Evolutionary conservation across 2,888 invertebrate species (phyloP), one percentile per base, ranked within the genome.

Genomic region (Campoletis raptor): DNA sequence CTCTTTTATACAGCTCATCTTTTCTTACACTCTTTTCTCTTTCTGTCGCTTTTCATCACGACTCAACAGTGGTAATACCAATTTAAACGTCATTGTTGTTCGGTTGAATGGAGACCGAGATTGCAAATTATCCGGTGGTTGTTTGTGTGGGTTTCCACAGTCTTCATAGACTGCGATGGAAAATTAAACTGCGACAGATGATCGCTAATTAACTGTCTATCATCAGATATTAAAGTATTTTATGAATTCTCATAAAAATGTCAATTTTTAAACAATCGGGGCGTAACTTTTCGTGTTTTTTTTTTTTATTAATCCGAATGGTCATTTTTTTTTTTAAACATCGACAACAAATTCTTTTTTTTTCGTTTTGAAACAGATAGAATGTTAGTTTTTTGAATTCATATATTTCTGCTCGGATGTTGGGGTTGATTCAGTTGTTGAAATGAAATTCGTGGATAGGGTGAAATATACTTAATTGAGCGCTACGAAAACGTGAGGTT

Each of bases 61-160:
- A 36, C 24, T 42, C 42, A 15, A 37, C 24, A 21, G 70, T n/a
- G 67, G 66, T 77, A 78, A 84, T 36, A 74, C 80, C 81, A 89
- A 90, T 89, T 89, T 88, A 83, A 79, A 52, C 54, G 66, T 40
- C 79, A 87, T 89, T 90, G 87, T 90, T 37, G 73, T 52, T 24
- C 52, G 78, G 21, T 82, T 89, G 89, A 90, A 90, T 89, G 81
- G 80, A 84, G 67, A 66, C 37, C 48, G 72, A 86, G 80, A 90
- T 90, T 90, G 87, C 87, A 78, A 83, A 88, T 88, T 88, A 85
- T 83, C 67, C 77, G 36, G 86, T 74, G 87, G 80, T 72, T 72
- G 85, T 78, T 73, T 48, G 52, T 24, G 45, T 48, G 70, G 42
- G 57, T 74, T 48, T 64, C 24, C 37, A 73, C 72, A 30, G 54